Base-by-base conservation (phyloP, 1,140 invertebrate genomes). In the Eumeta japonica region DNA sequence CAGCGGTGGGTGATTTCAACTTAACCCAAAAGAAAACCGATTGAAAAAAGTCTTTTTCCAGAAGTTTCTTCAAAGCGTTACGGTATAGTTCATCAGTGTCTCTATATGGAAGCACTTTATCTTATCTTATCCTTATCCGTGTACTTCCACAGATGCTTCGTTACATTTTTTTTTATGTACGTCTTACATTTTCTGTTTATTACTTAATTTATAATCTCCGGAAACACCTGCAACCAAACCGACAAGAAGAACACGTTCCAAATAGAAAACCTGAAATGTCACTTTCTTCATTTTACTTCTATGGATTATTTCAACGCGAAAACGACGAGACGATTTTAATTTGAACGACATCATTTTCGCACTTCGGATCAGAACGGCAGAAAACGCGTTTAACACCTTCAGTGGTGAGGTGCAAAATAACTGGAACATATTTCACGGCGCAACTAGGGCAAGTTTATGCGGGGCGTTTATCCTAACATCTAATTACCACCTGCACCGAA, bases 401-500 rank as follows among this genome's bases (percentile, higher is more conserved):
- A 5, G 20, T 24, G 5, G n/a, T 24, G n/a, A n/a, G n/a, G n/a
- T 24, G n/a, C 5, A n/a, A 24, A 24, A 24, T n/a, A n/a, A 24
- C 20, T 24, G n/a, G 20, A 7, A 24, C 20, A 24, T 24, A 7
- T 24, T 5, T n/a, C 5, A n/a, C 20, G 20, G 20, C n/a, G 20
- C 20, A 24, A 24, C 5, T 24, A n/a, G 20, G 28, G 10, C 10
- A 30, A 53, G 55, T 52, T 46, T 46, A 44, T 45, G 42, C 34
- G 52, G 46, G 50, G 51, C 50, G 53, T 39, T 40, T 43, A 57
- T 47, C 55, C 58, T 68, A 68, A 46, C 55, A 65, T 68, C 62
- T 72, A 63, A 66, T 67, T 68, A 62, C 43, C 39, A 44, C 55
- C 50, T n/a, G n/a, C n/a, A n/a, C n/a, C n/a, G n/a, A n/a, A n/a